A percentile compares a stretch with the other conserved stretches of the same genome.
These are phyloP conservation scores for Scaptomyza parva DNA, from an alignment of 2,888 invertebrate genomes.

Conservation along the genomic window DNA sequence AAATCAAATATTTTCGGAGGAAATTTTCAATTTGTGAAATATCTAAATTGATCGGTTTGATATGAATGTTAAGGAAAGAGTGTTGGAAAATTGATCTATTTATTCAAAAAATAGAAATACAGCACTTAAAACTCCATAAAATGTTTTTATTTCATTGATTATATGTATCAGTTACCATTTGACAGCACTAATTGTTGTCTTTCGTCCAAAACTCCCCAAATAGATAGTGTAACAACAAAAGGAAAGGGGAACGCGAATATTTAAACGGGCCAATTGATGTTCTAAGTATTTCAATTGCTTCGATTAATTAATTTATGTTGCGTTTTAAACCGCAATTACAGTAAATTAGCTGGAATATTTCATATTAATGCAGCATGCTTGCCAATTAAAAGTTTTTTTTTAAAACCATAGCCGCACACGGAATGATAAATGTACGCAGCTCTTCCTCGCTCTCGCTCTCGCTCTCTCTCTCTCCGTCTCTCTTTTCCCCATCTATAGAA, in stretches of 20 bases:
- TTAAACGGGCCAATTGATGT: slow-evolving; percentile 27
- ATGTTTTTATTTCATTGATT: neutral
- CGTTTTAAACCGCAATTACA: slow-evolving; percentile 43
- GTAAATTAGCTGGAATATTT: slow-evolving; percentile 43
- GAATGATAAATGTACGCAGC: slow-evolving; percentile 21
- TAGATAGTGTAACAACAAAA: slow-evolving; percentile 27
- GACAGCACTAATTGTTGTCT: neutral
- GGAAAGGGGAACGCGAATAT: slow-evolving; percentile 5
- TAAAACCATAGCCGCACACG: slow-evolving; percentile 13
- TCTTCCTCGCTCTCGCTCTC: too few species aligned
- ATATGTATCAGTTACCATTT: neutral
- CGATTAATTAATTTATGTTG: slow-evolving; percentile 49
- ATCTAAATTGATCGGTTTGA: neutral
- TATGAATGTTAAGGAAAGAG: too few species aligned
- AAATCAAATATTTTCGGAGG: neutral
- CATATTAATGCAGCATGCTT: slow-evolving; percentile 48
- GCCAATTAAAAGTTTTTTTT: slow-evolving; percentile 58
- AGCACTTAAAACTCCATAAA: neutral
- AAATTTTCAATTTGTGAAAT: neutral
- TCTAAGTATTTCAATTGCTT: slow-evolving; percentile 49
- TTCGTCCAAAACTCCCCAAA: neutral
- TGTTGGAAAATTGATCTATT: too few species aligned
- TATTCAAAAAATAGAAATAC: neutral
- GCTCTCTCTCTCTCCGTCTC: neutral
- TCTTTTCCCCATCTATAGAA: neutral